Base-by-base conservation (phyloP, 2,888 invertebrate species). In the Halictus quadricinctus region DNA sequence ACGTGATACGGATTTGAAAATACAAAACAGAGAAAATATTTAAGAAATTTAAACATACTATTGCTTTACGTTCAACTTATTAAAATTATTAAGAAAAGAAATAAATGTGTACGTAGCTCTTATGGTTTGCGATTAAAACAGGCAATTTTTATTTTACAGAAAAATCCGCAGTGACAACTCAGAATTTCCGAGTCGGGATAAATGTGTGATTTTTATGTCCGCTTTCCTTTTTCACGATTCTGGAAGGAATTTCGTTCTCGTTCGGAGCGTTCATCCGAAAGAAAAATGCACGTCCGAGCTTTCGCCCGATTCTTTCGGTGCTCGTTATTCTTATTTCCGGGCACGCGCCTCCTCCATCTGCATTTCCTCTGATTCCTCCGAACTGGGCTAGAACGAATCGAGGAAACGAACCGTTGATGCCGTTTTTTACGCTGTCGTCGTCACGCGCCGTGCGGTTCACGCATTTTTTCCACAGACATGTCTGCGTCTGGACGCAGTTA, bases 331-430 rank as follows among this genome's bases (percentile, higher is more conserved):
- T 72, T 64, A 25, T 78, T 66, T 69, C 77, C 21, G 69, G 36
- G n/a, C 58, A 66, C 79, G 43, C 72, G 72, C 60, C n/a, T 43
- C 69, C 69, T 25, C 48, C 54, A n/a, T 36, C 25, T 25, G 76
- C 73, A 76, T 89, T 83, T 88, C 86, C 79, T 88, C 80, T 82
- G 84, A 72, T 88, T 84, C 83, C 74, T 84, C 72, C 81, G 79
- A 91, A 92, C 83, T 90, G 84, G 91, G 85, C 88, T 91, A 90
- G 88, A 91, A 91, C 90, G 89, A 87, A 88, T 80, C 83, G 83
- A 80, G 90, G 90, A 90, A 90, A 88, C 90, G 90, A 90, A 89
- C 87, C 89, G 91, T 90, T 88, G 81, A 87, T 83, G 88, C 86
- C 85, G 87, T 90, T 90, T 86, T 85, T 88, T 88, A 86, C 83